Conservation (phyloP, 2,797 vertebrate genomes). For the Betta splendens region DNA sequence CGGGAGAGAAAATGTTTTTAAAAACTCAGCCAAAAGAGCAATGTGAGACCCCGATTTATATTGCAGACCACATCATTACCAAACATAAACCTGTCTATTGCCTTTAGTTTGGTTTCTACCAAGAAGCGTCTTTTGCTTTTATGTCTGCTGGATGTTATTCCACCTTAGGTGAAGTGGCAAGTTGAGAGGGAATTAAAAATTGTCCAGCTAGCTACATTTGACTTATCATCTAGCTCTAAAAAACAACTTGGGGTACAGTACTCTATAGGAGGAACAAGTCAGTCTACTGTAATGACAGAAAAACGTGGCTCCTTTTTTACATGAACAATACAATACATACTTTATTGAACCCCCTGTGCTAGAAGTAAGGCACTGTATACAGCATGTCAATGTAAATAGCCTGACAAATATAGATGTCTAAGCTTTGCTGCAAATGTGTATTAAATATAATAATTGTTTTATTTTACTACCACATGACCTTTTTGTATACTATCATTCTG, state of each 20-base stretch:
- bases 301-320: constrained; percentile 30
- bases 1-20: constrained; percentile 62
- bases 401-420: constrained; percentile 3
- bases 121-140: constrained; percentile 50
- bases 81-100: constrained; percentile 58
- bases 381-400: too few species aligned
- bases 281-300: constrained; percentile 23
- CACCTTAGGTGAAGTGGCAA: constrained; percentile 39
- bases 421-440: background rate
- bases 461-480: background rate
- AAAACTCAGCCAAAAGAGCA: constrained; percentile 63
- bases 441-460: background rate
- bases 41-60: constrained; percentile 53
- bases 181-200: constrained; percentile 54
- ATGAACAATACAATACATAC: too few species aligned
- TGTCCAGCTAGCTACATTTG: constrained; percentile 39
- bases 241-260: constrained; percentile 10
- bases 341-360: too few species aligned
- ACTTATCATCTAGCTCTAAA: constrained; percentile 39
- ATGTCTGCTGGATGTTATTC: constrained; percentile 51
- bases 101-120: constrained; percentile 52
- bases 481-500: background rate
- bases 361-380: too few species aligned
- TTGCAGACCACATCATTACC: constrained; percentile 63
- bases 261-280: constrained; percentile 12